phyloP scores from a whole-genome alignment of 2,797 vertebrate genomes.

The Sebastes taczanowskii region DNA sequence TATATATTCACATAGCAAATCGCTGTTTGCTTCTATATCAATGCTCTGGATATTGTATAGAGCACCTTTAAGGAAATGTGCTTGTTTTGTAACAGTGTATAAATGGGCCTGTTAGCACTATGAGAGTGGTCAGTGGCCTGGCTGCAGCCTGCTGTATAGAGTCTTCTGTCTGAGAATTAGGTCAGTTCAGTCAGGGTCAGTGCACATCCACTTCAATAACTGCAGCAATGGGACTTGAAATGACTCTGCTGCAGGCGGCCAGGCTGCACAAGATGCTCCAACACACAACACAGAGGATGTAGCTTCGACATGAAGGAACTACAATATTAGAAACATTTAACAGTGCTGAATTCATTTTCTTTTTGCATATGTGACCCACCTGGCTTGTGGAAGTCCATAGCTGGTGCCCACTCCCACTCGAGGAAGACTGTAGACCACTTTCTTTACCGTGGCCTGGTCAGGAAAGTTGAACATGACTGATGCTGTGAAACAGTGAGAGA shows the following conservation, averaged over 20 bases:
- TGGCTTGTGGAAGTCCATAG: slow-evolving; percentile 97
- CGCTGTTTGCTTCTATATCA: no score
- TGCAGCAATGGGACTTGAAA: slow-evolving; percentile 66
- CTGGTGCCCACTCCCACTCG: slow-evolving; percentile 98
- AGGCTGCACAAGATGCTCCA: slow-evolving; percentile 33
- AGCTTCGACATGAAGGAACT: background rate
- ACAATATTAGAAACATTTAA: background rate
- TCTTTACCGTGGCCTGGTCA: slow-evolving; percentile 97
- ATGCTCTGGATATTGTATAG: no score
- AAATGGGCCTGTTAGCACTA: slow-evolving; percentile 56
- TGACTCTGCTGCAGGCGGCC: slow-evolving; percentile 60
- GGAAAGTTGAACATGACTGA: slow-evolving; percentile 99
- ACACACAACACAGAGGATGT: slow-evolving; percentile 4
- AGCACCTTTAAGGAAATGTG: no score
- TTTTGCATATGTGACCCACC: slow-evolving; percentile 77
- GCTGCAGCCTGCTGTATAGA: slow-evolving; percentile 56
- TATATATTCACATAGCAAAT: no score
- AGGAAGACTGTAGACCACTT: slow-evolving; percentile 95
- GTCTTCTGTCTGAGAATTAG: slow-evolving; percentile 76
- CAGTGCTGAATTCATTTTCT: background rate
- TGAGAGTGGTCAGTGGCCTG: slow-evolving; percentile 50
- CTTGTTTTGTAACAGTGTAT: slow-evolving; percentile 15
- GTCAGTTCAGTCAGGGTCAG: slow-evolving; percentile 79
- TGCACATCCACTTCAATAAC: slow-evolving; percentile 74
- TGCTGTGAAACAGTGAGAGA: slow-evolving; percentile 79